Evolutionary conservation across 1,140 invertebrate species (phyloP).

Genomic region (Dryas iulia): DNA sequence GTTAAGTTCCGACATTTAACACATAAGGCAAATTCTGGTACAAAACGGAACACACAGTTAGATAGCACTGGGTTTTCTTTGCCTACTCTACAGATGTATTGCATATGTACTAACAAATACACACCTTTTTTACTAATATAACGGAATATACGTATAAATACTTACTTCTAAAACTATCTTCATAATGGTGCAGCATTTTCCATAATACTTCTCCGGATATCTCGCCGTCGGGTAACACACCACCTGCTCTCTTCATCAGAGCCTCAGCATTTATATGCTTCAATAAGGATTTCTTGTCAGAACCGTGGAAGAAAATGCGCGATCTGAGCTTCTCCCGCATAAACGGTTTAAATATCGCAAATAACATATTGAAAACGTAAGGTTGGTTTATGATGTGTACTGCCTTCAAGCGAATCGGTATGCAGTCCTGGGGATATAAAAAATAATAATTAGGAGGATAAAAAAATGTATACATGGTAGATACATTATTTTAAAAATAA

Average conservation of each 20-base stretch:
- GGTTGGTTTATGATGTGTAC: conserved; percentile 94
- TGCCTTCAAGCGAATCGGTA: conserved; percentile 90
- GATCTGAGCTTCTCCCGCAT: conserved; percentile 87
- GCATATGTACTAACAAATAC: no score
- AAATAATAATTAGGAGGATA: no score
- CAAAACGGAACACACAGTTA: no score
- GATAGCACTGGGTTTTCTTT: no score
- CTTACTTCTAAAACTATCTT: conserved; percentile 69
- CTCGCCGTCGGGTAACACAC: conserved; percentile 83
- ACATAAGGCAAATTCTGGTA: no score
- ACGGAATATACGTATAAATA: no score
- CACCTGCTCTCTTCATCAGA: conserved; percentile 88
- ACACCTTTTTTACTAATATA: no score
- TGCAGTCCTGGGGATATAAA: conserved; percentile 83
- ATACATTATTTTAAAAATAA: neutral
- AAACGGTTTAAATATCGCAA: conserved; percentile 94
- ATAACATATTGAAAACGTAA: conserved; percentile 92
- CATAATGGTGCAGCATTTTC: conserved; percentile 72
- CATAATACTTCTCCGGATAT: conserved; percentile 65
- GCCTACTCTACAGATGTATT: no score
- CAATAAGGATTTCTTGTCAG: conserved; percentile 88
- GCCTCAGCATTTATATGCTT: conserved; percentile 87
- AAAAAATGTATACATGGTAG: no score
- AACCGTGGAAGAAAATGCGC: conserved; percentile 91
- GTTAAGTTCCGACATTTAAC: no score